These are phyloP conservation scores for Tipula helvola DNA, from an alignment of 2,888 invertebrate genomes.

Conservation along the genomic window DNA sequence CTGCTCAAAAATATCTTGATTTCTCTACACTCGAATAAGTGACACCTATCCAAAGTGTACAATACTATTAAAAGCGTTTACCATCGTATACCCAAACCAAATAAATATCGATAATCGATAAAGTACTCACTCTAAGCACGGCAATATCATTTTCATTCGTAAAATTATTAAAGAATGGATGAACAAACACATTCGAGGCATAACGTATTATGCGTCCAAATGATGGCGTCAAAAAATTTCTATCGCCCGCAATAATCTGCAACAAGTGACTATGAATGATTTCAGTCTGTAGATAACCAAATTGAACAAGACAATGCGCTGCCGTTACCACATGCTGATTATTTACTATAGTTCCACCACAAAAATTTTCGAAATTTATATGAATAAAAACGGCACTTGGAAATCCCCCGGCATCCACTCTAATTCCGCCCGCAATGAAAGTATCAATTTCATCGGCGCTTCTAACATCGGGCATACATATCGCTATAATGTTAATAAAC, in stretches of 20 bases:
- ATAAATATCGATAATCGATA: background rate
- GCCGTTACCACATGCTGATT: constrained; percentile 14
- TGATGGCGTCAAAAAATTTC: constrained; percentile 12
- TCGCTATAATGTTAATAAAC: background rate
- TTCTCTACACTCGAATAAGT: background rate
- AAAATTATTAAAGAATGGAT: constrained; percentile 13
- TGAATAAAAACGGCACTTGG: constrained; percentile 10
- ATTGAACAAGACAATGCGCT: constrained; percentile 14
- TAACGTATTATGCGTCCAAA: constrained; percentile 12
- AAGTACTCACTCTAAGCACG: constrained; percentile 10
- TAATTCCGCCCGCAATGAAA: background rate
- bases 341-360: constrained; percentile 13
- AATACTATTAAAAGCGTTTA: background rate
- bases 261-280: constrained; percentile 13
- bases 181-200: constrained; percentile 13
- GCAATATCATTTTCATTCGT: constrained; percentile 13
- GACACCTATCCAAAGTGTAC: background rate
- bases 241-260: constrained; percentile 16
- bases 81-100: background rate
- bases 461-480: background rate
- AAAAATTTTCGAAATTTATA: background rate
- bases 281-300: background rate
- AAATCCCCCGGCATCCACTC: constrained; percentile 10
- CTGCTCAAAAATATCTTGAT: too few relatives aligned
- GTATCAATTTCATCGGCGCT: background rate